Percentiles rank a stretch among this genome's conserved stretches.
Conservation (phyloP, 2,797 vertebrate species). For the Agapornis canus region DNA sequence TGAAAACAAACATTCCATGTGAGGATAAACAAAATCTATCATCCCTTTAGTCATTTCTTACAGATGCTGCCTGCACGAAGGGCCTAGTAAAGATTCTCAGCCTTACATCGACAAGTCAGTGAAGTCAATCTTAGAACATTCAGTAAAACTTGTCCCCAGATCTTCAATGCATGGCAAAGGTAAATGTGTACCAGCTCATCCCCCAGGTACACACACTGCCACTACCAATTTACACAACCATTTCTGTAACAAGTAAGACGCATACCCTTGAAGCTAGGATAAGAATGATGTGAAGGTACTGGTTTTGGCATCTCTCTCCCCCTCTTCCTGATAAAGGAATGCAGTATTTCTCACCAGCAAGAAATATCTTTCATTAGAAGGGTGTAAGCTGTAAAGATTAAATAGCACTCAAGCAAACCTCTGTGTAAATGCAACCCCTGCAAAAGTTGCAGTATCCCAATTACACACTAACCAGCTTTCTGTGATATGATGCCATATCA, state of each 20-base stretch:
- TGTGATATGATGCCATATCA: background rate
- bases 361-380: background rate
- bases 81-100: background rate
- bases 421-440: background rate
- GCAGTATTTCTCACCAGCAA: background rate
- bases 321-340: background rate
- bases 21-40: background rate
- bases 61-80: background rate
- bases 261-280: background rate
- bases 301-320: background rate
- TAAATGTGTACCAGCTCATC: background rate
- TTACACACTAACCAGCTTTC: background rate
- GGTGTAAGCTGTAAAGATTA: background rate
- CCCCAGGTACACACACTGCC: background rate
- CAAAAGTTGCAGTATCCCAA: background rate
- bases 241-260: background rate
- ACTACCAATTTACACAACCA: background rate
- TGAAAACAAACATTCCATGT: background rate
- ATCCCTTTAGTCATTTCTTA: background rate
- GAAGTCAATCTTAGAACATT: background rate
- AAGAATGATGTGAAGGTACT: accelerated
- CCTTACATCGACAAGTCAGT: background rate
- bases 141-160: background rate
- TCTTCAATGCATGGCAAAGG: background rate
- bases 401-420: background rate